phyloP scores from a whole-genome alignment of 2,113 vertebrate genomes.

The Dromaius novaehollandiae region DNA sequence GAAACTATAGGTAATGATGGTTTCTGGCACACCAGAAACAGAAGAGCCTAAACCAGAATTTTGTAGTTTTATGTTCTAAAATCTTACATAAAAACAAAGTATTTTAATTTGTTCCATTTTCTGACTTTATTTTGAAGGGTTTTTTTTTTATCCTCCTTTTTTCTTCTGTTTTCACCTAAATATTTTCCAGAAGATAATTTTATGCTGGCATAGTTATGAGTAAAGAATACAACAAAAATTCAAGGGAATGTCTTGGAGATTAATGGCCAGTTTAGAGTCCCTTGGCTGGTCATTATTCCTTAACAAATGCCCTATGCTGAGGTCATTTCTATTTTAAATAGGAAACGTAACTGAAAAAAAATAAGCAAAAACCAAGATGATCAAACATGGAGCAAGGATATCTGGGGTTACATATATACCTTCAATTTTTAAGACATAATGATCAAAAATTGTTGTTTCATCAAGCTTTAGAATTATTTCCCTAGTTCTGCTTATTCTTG shows the following conservation, averaged over 20 bases:
- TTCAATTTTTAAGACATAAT: background rate
- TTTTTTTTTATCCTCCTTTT: background rate
- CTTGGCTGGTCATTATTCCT: background rate
- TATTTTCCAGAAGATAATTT: background rate
- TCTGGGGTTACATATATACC: background rate
- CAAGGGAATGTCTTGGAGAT: background rate
- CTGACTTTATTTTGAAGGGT: background rate
- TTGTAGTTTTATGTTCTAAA: background rate
- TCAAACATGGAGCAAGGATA: background rate
- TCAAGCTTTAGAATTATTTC: background rate
- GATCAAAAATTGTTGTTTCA: background rate
- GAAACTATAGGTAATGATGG: background rate
- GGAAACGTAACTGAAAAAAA: background rate
- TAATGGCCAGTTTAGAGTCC: background rate
- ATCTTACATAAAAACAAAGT: background rate
- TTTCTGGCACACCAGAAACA: slow-evolving; percentile 1
- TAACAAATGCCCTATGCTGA: background rate
- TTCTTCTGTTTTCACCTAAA: background rate
- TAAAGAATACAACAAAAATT: background rate
- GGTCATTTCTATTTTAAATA: background rate
- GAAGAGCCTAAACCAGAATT: background rate
- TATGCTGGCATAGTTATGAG: background rate
- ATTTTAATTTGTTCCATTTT: background rate
- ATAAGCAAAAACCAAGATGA: background rate
- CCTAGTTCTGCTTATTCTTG: background rate